Evolutionary conservation across 2,888 invertebrate genomes (phyloP).

Genomic region (Auanema sp.): DNA sequence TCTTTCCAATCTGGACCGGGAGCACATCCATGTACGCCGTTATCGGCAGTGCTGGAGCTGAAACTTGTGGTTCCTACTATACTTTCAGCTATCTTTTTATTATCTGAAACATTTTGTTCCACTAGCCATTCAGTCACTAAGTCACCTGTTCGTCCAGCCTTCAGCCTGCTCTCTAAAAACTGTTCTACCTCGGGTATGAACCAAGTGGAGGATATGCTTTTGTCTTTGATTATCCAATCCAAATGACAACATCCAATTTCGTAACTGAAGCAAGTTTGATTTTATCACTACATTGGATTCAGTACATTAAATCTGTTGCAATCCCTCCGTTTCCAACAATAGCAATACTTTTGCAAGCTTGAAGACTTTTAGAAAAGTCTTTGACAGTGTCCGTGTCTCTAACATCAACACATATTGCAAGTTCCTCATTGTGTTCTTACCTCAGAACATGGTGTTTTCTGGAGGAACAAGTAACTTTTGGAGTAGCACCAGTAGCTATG

Average conservation of each 20-base stretch:
- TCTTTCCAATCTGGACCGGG: slow-evolving; percentile 89
- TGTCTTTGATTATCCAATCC: slow-evolving; percentile 90
- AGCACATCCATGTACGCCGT: slow-evolving; percentile 75
- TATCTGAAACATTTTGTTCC: slow-evolving; percentile 1
- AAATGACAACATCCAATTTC: slow-evolving; percentile 83
- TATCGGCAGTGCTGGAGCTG: slow-evolving; percentile 19
- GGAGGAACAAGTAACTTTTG: slow-evolving; percentile 69
- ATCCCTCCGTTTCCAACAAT: slow-evolving; percentile 97
- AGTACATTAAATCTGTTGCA: slow-evolving; percentile 84
- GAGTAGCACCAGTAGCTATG: slow-evolving; percentile 85
- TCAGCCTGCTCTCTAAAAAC: slow-evolving; percentile 15
- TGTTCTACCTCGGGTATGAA: slow-evolving; percentile 81
- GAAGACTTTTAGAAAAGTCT: slow-evolving; percentile 68
- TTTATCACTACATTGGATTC: slow-evolving; percentile 5
- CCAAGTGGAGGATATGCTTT: slow-evolving; percentile 88
- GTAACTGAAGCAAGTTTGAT: slow-evolving; percentile 67
- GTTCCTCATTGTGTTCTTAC: neutral
- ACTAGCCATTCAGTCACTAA: neutral
- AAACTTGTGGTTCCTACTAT: neutral
- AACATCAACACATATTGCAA: slow-evolving; percentile 8
- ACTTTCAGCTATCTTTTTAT: no score
- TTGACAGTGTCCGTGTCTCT: slow-evolving; percentile 44
- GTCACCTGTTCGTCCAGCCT: slow-evolving; percentile 3
- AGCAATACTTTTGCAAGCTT: slow-evolving; percentile 75
- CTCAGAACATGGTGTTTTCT: slow-evolving; percentile 8